Evolutionary conservation across 1,140 invertebrate species (phyloP), one percentile per base, ranked within the genome.

Genomic region (Drosophila kohkoa): DNA sequence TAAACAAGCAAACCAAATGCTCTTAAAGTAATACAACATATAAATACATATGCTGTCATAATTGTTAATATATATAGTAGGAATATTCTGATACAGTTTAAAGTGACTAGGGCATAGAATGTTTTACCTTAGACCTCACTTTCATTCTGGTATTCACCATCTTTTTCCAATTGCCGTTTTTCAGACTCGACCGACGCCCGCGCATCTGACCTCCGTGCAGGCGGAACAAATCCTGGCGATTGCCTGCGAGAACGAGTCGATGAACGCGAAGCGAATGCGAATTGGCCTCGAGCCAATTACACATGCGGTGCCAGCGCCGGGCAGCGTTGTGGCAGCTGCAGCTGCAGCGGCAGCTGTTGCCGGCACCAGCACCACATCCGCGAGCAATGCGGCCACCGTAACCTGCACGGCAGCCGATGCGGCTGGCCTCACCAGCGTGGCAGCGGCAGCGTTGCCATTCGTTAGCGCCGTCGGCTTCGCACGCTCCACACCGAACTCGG

Each of bases 211-310:
- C 41, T 99, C 98, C 69, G 97, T 98, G 59, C 97, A 98, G 93
- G 98, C 98, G 6, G 98, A 99, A 92, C 97, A 98, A 93, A 98
- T 99, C 88, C 94, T 99, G 90, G 98, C 98, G 75, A 96, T 96
- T 81, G 98, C 98, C 49, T 99, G 98, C 93, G 98, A 99, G 93
- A 99, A 99, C 93, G 98, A 99, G 93, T 98, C 97, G 92, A 96
- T 98, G 92, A 99, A 99, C 93, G 98, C 98, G 30, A 99, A 99
- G 93, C 95, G 98, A 82, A 99, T 99, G 98, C 95, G 98, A 74
- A 95, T 99, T 85, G 98, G 98, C 62, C 94, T 99, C 78, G 98
- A 99, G 92, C 98, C 98, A 45, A 96, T 99, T 92, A 96, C 97
- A 93, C 96, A 98, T 93, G 96, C 96, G 15, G 95, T 96, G 94